These are phyloP conservation scores for Eurosta solidaginis DNA, from an alignment of 1,140 invertebrate genomes.

Conservation along the genomic window DNA sequence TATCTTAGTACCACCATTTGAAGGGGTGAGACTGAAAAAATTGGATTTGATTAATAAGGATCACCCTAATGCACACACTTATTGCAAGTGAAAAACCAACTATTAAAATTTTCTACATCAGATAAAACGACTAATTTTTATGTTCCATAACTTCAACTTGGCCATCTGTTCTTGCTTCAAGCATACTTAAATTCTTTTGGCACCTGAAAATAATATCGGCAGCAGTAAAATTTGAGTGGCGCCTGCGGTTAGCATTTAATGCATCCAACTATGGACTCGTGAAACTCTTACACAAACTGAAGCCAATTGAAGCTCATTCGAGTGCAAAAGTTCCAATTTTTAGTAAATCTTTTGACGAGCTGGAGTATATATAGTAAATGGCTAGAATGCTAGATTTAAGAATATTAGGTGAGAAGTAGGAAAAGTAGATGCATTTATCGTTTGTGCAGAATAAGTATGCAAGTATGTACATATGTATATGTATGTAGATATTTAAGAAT, in stretches of 20 bases:
- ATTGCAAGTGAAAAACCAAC: not conserved
- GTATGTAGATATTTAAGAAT: not conserved
- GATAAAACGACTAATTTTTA: not conserved
- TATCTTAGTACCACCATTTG: too few species aligned
- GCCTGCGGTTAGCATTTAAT: constrained; percentile 21
- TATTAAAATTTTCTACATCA: not conserved
- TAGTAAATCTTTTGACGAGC: not conserved
- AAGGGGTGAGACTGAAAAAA: too few species aligned
- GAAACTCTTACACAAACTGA: not conserved
- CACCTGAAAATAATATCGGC: not conserved
- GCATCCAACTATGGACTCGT: not conserved
- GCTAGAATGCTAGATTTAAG: not conserved
- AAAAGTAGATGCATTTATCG: not conserved
- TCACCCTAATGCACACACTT: too few species aligned
- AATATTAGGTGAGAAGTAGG: not conserved
- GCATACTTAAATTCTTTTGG: not conserved
- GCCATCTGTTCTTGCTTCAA: not conserved
- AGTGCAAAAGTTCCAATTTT: constrained; percentile 5
- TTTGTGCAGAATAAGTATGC: not conserved
- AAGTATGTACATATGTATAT: not conserved
- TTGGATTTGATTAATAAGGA: too few species aligned
- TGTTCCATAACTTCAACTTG: not conserved
- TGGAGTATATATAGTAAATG: not conserved
- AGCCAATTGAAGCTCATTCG: constrained; percentile 10
- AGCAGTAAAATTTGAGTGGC: constrained; percentile 13